Percentiles rank a stretch among this genome's conserved stretches.
These are phyloP conservation scores for Lateolabrax maculatus DNA, from an alignment of 2,797 vertebrate genomes.

Conservation along the genomic window DNA sequence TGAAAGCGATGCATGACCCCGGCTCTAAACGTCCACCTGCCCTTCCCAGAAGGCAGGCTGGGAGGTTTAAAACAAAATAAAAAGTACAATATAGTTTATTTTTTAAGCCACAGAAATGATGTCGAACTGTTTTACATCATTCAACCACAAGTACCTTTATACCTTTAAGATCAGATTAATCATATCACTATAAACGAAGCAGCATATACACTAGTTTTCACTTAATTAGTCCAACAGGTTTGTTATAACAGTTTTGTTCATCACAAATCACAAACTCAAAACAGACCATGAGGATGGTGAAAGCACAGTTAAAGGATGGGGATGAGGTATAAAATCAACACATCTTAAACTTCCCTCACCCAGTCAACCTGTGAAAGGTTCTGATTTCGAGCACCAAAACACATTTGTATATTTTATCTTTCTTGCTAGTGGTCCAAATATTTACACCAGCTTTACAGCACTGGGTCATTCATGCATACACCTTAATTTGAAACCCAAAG, in stretches of 20 bases:
- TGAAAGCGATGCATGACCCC: conserved; percentile 63
- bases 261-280: conserved; percentile 59
- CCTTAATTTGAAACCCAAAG: conserved; percentile 34
- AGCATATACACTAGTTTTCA: conserved; percentile 75
- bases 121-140: conserved; percentile 48
- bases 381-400: conserved; percentile 66
- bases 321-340: conserved; percentile 83
- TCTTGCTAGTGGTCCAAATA: conserved; percentile 53
- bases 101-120: conserved; percentile 58
- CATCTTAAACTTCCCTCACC: conserved; percentile 56
- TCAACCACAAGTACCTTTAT: conserved; percentile 64
- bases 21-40: conserved; percentile 20
- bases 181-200: conserved; percentile 77
- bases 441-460: conserved; percentile 68
- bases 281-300: conserved; percentile 52
- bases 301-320: conserved; percentile 68
- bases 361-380: conserved; percentile 32
- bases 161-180: conserved; percentile 60
- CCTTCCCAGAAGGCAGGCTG: conserved; percentile 49
- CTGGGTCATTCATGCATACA: conserved; percentile 54
- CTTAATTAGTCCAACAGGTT: conserved; percentile 63
- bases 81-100: conserved; percentile 40
- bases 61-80: conserved; percentile 39
- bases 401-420: conserved; percentile 32
- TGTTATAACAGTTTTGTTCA: conserved; percentile 50